Evolutionary conservation across 2,888 invertebrate species (phyloP), one percentile per base, ranked within the genome.

Genomic region (Petrolisthes cinctipes): DNA sequence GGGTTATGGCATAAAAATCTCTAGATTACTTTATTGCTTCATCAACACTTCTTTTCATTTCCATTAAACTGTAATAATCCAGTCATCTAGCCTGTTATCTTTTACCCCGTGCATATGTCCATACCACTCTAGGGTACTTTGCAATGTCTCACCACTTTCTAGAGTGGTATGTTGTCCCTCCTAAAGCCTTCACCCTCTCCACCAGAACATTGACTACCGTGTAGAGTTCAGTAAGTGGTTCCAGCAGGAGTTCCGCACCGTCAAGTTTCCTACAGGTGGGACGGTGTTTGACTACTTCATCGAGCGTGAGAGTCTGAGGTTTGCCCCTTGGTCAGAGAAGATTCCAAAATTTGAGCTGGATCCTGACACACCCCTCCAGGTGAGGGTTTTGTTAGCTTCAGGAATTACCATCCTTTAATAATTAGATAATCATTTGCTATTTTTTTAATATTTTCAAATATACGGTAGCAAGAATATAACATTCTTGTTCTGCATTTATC

Each of bases 141-240:
- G 2, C 37, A 37, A 37, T 37, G 37, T 37, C 37, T 37, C 37
- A 37, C 37, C 37, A 37, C 37, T 37, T 37, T 37, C 37, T 37
- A 1, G 37, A 37, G 37, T 37, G 37, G 37, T 37, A 37, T 37
- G 37, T 37, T 37, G 37, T 37, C 37, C 37, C 37, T 37, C 37
- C 37, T 37, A 37, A 37, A 37, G 37, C 37, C 37, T 37, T 5
- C 80, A 7, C 37, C n/a, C 37, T 78, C 53, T 51, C 20, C n/a
- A 23, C 23, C 96, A 97, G 94, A 94, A 97, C 75, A 94, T 96
- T 4, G 98, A 98, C 92, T 97, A 98, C 95, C 95, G 98, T 76
- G 96, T 96, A 91, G 98, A 99, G 93, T 99, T 98, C 93, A 97
- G 97, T 76, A 98, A 98, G 94, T 99, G 99, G 99, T 99, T 98